A percentile compares a stretch with the other conserved stretches of the same genome.
These are phyloP conservation scores for Botia almorhae DNA, from an alignment of 2,797 vertebrate species.

Conservation along the genomic window DNA sequence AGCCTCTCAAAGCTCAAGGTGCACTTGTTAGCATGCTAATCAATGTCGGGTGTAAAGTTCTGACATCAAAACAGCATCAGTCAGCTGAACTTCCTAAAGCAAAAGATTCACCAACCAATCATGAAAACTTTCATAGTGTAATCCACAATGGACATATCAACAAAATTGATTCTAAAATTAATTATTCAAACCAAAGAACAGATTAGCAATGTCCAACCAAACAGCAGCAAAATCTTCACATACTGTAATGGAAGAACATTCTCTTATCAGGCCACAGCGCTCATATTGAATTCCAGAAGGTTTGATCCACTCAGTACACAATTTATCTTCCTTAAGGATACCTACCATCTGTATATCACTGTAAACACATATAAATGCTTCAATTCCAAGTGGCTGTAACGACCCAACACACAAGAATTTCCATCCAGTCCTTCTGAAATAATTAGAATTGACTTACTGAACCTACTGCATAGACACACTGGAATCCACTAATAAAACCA, in stretches of 20 bases:
- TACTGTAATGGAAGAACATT: background rate
- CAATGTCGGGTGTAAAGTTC: constrained; percentile 62
- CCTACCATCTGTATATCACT: background rate
- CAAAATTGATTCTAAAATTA: too few species aligned
- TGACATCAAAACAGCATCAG: constrained; percentile 50
- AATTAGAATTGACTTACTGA: constrained; percentile 49
- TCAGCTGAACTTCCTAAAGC: constrained; percentile 65
- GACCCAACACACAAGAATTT: constrained; percentile 21
- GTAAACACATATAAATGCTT: background rate
- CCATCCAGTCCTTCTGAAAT: constrained; percentile 32
- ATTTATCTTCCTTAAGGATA: background rate
- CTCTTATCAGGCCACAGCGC: too few species aligned
- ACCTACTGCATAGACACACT: constrained; percentile 55
- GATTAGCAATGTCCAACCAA: background rate
- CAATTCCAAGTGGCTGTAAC: background rate
- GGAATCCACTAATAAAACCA: constrained; percentile 75
- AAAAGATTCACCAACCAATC: constrained; percentile 55
- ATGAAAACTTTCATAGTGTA: background rate
- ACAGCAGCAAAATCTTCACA: background rate
- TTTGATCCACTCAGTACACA: too few species aligned
- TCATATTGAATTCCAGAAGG: too few species aligned
- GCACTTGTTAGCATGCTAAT: constrained; percentile 68
- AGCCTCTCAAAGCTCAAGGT: constrained; percentile 54
- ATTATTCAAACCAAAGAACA: background rate
- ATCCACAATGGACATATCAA: constrained; percentile 6